Percentiles rank a stretch among this genome's conserved stretches.
Evolutionary conservation across 2,113 vertebrate species (phyloP).

Genomic region (Tamias sibiricus): DNA sequence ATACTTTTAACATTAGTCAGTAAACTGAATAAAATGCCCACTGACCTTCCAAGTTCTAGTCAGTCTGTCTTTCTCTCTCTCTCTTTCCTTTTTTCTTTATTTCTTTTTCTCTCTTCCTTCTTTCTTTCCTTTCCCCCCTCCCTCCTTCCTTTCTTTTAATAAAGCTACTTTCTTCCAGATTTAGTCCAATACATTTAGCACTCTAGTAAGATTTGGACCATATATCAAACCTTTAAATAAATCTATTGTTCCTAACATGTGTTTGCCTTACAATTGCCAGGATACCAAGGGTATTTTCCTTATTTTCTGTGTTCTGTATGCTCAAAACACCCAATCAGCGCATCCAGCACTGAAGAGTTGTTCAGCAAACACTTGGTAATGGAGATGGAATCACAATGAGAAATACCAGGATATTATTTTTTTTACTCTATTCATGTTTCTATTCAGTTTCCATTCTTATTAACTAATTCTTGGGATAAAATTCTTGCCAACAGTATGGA

Average conservation of each 20-base stretch:
- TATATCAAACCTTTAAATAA: neutral
- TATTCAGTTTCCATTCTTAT: neutral
- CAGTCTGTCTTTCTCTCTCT: too few species aligned
- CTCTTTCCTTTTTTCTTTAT: too few species aligned
- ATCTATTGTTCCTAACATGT: neutral
- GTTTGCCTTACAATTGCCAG: neutral
- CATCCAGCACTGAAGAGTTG: neutral
- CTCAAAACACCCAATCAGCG: neutral
- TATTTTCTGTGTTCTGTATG: neutral
- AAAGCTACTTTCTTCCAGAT: conserved; percentile 50
- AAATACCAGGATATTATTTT: neutral
- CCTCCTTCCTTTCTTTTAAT: conserved; percentile 14
- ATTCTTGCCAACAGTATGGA: neutral
- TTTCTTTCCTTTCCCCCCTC: neutral
- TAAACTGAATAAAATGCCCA: neutral
- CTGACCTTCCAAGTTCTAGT: neutral
- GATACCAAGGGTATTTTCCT: neutral
- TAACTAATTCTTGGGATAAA: neutral
- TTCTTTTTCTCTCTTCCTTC: too few species aligned
- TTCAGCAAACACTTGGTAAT: neutral
- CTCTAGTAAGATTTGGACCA: conserved; percentile 1
- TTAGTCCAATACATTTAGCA: conserved; percentile 33
- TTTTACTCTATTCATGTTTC: neutral
- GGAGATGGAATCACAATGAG: neutral
- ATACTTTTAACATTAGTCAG: neutral